Conservation (phyloP, 1,140 invertebrate genomes). For the Atta cephalotes region DNA sequence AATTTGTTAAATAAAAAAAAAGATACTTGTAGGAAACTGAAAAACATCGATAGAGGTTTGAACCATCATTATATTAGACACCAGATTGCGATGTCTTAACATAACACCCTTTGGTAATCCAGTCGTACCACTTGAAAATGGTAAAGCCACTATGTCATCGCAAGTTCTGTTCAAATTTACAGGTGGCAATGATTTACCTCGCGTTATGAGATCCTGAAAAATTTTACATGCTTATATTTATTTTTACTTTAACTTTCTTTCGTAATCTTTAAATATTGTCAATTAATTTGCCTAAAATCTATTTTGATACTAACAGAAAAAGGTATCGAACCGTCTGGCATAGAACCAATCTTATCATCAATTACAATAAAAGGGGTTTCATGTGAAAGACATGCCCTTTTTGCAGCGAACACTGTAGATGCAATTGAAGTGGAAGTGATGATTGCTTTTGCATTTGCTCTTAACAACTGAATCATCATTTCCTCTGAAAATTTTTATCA, state of each 20-base stretch:
- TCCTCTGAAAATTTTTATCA: constrained; percentile 88
- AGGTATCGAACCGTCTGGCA: constrained; percentile 78
- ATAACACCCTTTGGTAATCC: constrained; percentile 96
- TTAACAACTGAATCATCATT: constrained; percentile 90
- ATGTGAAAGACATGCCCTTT: constrained; percentile 53
- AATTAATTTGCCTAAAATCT: background rate
- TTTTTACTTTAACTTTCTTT: background rate
- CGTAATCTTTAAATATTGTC: constrained; percentile 1
- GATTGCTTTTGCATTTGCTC: constrained; percentile 89
- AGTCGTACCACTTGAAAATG: constrained; percentile 95
- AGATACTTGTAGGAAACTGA: background rate
- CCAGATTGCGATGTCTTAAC: constrained; percentile 92
- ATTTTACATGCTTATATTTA: background rate
- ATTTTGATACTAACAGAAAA: constrained; percentile 77
- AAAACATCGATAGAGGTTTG: constrained; percentile 77
- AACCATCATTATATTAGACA: constrained; percentile 89
- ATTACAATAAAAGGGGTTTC: constrained; percentile 79
- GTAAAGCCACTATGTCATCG: constrained; percentile 87
- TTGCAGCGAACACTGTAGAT: constrained; percentile 76
- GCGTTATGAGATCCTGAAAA: constrained; percentile 80
- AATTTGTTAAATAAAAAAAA: background rate
- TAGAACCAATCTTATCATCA: constrained; percentile 73
- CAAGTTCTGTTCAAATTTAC: constrained; percentile 29
- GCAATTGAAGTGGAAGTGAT: constrained; percentile 88
- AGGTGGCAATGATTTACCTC: constrained; percentile 79